phyloP scores from a whole-genome alignment of 2,888 invertebrate species.

The Plebejus anna region DNA sequence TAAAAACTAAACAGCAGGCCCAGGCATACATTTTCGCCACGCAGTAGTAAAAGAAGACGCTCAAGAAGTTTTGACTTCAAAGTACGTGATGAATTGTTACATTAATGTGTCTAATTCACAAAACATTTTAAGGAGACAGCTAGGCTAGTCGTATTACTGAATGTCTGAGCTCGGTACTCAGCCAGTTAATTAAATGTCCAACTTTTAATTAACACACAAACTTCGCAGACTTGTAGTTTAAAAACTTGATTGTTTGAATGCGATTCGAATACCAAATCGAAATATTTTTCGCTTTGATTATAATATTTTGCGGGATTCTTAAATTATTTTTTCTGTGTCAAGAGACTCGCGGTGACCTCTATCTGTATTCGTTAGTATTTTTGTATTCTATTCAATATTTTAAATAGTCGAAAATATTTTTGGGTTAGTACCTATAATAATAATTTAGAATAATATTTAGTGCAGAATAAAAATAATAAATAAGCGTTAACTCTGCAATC shows the following conservation, averaged over 20 bases:
- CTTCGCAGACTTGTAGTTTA: constrained; percentile 8
- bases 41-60: background rate
- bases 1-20: no score
- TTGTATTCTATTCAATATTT: background rate
- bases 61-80: background rate
- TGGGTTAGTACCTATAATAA: background rate
- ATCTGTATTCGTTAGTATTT: background rate
- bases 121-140: background rate
- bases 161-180: background rate
- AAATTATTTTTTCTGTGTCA: background rate
- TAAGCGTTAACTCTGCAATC: background rate
- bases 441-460: background rate
- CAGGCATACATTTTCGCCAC: no score
- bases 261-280: background rate
- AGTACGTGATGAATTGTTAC: background rate
- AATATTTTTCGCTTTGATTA: background rate
- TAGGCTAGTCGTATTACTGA: background rate
- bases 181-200: constrained; percentile 1
- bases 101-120: background rate
- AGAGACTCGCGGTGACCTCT: background rate
- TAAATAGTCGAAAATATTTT: background rate
- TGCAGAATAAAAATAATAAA: background rate
- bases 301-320: background rate
- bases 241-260: background rate
- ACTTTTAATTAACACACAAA: constrained; percentile 24